Conservation (phyloP, 1,140 invertebrate genomes). For the Listronotus bonariensis region DNA sequence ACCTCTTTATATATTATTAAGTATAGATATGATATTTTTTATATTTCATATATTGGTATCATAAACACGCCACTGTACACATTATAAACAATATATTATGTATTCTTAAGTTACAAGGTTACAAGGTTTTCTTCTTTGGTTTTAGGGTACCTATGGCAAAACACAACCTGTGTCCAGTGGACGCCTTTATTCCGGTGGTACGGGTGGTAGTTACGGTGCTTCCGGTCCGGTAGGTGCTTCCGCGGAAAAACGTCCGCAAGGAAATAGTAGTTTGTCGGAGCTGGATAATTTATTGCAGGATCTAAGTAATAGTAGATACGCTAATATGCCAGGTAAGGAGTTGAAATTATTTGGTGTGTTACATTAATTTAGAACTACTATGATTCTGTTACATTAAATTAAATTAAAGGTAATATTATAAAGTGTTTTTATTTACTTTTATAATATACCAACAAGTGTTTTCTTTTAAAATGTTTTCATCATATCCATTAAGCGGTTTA, state of each 20-base stretch:
- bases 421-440: no score
- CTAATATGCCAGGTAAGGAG: constrained; percentile 46
- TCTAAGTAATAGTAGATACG: constrained; percentile 66
- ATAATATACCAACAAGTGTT: no score
- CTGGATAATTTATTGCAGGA: constrained; percentile 90
- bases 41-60: no score
- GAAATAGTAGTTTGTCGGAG: constrained; percentile 85
- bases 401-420: no score
- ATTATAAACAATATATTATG: neutral
- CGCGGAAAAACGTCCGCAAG: constrained; percentile 45
- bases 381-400: no score
- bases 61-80: neutral
- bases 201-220: constrained; percentile 23
- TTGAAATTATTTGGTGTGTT: neutral
- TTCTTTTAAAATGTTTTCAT: no score
- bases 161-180: constrained; percentile 58
- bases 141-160: constrained; percentile 70
- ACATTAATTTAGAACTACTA: no score
- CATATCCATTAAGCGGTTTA: no score
- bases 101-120: neutral
- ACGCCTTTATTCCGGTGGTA: constrained; percentile 21
- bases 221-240: constrained; percentile 28
- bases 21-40: no score
- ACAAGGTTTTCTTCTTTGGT: constrained; percentile 40
- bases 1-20: no score